Evolutionary conservation across 2,797 vertebrate genomes (phyloP), one percentile per base, ranked within the genome.

Genomic region (Urophycis tenuis): DNA sequence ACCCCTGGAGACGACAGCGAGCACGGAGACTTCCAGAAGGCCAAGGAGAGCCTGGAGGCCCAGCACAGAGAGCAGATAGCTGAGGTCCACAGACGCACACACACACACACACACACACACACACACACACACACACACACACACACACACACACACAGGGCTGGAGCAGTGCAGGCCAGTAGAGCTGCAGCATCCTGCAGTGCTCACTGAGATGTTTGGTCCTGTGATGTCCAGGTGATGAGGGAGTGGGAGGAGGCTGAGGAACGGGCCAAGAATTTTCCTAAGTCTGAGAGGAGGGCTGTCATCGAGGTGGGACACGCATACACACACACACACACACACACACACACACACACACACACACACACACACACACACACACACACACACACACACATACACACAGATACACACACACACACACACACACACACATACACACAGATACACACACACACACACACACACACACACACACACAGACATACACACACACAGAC

Each of bases 231-330:
- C 3, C 83, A 99, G 97, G 96, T 99, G 87, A 99, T 99, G 97
- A 96, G 95, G 83, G 97, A 99, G 90, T 99, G 97, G 97, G 97
- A 98, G 81, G 97, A 99, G 81, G 97, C 97, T 30, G 97, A 99
- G 88, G 94, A 92, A 79, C 93, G 97, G 86, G 95, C 95, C 9
- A 98, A 98, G 92, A 99, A 93, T 79, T 94, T 98, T 86, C 95
- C 97, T 71, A 96, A 96, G 71, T 94, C 96, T 0, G 96, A 97
- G 85, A 99, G 98, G 92, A 99, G 98, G 87, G 96, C 96, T 22
- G 95, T 99, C 78, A 99, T 99, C 86, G 96, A 99, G 96, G 97
- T 99, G 92, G 32, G 71, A 39, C 32, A 71, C 25, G 17, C 35
- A 76, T n/a, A 64, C 60, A 71, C 22, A 25, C 60, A 64, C n/a